Evolutionary conservation across 2,888 invertebrate genomes (phyloP).

Genomic region (Limnephilus lunatus): DNA sequence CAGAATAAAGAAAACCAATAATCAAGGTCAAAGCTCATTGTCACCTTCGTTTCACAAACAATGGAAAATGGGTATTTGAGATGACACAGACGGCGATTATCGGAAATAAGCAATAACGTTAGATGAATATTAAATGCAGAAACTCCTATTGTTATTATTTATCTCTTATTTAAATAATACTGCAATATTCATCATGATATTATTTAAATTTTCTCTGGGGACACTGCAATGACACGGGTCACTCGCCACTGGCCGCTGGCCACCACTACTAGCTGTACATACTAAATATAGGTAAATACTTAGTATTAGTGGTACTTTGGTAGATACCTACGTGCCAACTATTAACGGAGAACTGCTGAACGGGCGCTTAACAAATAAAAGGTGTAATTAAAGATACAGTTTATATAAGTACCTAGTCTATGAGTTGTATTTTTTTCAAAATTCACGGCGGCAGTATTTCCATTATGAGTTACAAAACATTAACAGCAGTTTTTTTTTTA

Average conservation of each 20-base stretch:
- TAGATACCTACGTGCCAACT: background rate
- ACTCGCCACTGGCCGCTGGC: background rate
- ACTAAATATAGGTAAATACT: background rate
- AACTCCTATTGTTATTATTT: background rate
- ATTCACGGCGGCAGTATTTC: background rate
- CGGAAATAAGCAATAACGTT: conserved; percentile 19
- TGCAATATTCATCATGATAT: background rate
- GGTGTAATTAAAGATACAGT: background rate
- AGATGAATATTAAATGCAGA: conserved; percentile 23
- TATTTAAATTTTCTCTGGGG: background rate
- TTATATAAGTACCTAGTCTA: background rate
- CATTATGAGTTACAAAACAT: no score
- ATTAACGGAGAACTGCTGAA: background rate
- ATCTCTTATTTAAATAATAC: background rate
- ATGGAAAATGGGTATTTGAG: conserved; percentile 17
- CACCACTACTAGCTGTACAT: background rate
- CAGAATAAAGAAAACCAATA: background rate
- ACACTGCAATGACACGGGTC: background rate
- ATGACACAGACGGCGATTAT: background rate
- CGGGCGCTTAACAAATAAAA: background rate
- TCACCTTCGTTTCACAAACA: background rate
- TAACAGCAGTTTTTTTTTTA: background rate
- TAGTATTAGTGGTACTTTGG: background rate
- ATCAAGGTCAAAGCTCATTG: background rate
- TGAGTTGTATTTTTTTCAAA: background rate